These are phyloP conservation scores for Hydrotaea cyrtoneurina DNA, from an alignment of 2,888 invertebrate species.

Conservation along the genomic window DNA sequence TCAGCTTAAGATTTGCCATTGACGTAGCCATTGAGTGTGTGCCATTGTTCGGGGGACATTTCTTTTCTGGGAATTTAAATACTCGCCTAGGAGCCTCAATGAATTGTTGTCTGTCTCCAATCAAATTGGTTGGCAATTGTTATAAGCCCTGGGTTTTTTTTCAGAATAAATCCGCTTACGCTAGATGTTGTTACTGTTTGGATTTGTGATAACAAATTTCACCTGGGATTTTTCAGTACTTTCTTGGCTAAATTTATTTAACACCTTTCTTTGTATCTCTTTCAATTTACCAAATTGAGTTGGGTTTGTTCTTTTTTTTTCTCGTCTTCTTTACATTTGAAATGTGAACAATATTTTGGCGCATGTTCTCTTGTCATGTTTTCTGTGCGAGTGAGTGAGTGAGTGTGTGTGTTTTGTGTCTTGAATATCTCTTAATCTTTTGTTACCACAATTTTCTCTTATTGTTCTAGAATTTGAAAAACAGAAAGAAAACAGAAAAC, in stretches of 20 bases:
- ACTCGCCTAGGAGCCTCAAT: background rate
- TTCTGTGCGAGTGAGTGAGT: no score
- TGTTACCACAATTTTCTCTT: conserved; percentile 59
- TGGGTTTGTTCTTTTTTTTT: conserved; percentile 2
- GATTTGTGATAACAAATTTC: conserved; percentile 46
- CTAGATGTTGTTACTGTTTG: background rate
- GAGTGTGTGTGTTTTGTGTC: conserved; percentile 10
- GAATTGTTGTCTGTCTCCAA: background rate
- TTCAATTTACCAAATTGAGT: conserved; percentile 2
- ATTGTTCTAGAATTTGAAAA: conserved; percentile 51
- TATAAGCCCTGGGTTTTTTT: background rate
- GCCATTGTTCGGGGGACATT: background rate
- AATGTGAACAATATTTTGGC: conserved; percentile 46
- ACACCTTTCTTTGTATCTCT: conserved; percentile 50
- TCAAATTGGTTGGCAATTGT: conserved; percentile 5
- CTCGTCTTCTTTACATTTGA: conserved; percentile 10
- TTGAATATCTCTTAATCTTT: conserved; percentile 51
- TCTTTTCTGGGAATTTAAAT: conserved; percentile 6
- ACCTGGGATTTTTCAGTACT: conserved; percentile 56
- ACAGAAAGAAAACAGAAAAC: conserved; percentile 48
- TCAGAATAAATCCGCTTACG: conserved; percentile 10
- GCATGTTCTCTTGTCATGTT: conserved; percentile 56
- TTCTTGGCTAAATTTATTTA: conserved; percentile 30
- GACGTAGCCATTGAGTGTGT: background rate
- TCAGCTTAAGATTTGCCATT: background rate